These are phyloP conservation scores for Polyommatus iphigenia DNA, from an alignment of 2,888 invertebrate genomes.

Conservation along the genomic window DNA sequence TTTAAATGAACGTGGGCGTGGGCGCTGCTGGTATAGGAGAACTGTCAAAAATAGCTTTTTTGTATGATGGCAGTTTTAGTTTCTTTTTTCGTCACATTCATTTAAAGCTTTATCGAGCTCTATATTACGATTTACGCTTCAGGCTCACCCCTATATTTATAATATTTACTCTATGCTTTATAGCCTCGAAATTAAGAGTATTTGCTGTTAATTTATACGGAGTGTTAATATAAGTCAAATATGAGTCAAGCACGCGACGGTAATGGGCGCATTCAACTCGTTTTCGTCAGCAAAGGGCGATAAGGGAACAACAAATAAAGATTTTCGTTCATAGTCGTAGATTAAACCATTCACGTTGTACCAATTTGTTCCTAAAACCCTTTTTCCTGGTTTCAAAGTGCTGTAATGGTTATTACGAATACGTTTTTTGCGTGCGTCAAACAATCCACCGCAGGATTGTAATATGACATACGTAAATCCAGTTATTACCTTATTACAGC, in stretches of 20 bases:
- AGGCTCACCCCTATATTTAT: not conserved
- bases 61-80: too few relatives aligned
- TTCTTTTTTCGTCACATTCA: too few relatives aligned
- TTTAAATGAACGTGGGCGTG: too few relatives aligned
- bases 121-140: too few relatives aligned
- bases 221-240: conserved; percentile 13
- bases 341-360: conserved; percentile 13
- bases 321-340: not conserved
- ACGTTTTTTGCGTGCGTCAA: not conserved
- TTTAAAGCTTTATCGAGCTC: too few relatives aligned
- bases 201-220: not conserved
- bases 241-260: not conserved
- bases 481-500: not conserved
- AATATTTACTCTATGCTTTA: not conserved
- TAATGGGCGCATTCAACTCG: conserved; percentile 7
- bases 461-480: not conserved
- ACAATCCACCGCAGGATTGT: not conserved
- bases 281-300: conserved; percentile 1
- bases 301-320: conserved; percentile 15
- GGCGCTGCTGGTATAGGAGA: too few relatives aligned
- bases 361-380: not conserved
- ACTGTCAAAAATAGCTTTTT: too few relatives aligned
- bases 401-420: conserved; percentile 1
- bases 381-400: not conserved
- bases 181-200: conserved; percentile 41